Percentiles rank a stretch among this genome's conserved stretches.
Evolutionary conservation across 1,140 invertebrate species (phyloP).

Genomic region (Harpegnathos saltator): DNA sequence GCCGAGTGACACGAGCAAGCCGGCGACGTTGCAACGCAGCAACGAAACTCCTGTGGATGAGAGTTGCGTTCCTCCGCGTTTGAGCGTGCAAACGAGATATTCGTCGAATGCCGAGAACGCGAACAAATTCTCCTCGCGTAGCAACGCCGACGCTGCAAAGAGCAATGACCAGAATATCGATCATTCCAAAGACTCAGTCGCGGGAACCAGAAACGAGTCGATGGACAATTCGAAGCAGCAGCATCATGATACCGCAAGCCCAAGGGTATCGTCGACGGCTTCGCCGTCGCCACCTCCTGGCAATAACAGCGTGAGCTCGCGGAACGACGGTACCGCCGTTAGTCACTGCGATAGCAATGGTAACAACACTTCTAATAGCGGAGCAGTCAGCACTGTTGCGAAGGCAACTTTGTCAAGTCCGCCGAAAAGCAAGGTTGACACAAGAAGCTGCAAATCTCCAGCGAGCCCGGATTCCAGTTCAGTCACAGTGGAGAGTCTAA

Average conservation of each 20-base stretch:
- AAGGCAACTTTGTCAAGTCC: background rate
- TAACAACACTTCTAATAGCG: background rate
- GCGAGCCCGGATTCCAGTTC: conserved; percentile 83
- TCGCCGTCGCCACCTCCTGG: conserved; percentile 79
- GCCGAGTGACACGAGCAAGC: conserved; percentile 26
- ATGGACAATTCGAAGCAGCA: conserved; percentile 51
- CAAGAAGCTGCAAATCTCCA: conserved; percentile 75
- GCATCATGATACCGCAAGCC: conserved; percentile 76
- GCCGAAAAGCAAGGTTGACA: conserved; percentile 35
- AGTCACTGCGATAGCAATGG: conserved; percentile 1
- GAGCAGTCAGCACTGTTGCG: background rate
- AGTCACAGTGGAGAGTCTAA: conserved; percentile 64
- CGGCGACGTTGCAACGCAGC: background rate
- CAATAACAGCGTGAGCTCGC: background rate
- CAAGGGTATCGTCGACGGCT: conserved; percentile 80
- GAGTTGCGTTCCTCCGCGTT: background rate
- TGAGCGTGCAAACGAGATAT: conserved; percentile 50
- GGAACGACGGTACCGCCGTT: background rate
- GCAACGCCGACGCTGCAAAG: background rate
- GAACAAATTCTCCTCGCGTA: conserved; percentile 20
- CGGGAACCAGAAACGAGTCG: conserved; percentile 20
- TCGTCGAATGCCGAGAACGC: conserved; percentile 18
- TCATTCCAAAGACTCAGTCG: conserved; percentile 4
- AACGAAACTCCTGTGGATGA: conserved; percentile 45
- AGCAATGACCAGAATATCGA: conserved; percentile 44